phyloP scores from a whole-genome alignment of 1,140 invertebrate species.

The Bombus pascuorum region DNA sequence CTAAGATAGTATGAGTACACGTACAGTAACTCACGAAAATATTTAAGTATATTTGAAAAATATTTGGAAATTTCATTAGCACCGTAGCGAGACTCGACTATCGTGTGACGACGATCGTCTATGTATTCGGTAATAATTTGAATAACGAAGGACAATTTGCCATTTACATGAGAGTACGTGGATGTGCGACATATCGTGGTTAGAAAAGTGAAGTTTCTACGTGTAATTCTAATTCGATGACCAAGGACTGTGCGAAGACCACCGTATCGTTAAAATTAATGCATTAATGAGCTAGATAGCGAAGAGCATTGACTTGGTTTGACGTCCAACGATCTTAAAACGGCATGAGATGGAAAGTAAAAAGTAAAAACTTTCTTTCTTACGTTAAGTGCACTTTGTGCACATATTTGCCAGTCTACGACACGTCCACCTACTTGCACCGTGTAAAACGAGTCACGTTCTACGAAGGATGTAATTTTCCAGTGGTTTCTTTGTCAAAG shows the following conservation, averaged over 20 bases:
- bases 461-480: neutral
- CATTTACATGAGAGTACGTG: neutral
- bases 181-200: no score
- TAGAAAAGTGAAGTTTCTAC: neutral
- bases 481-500: no score
- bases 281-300: neutral
- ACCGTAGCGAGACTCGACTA: no score
- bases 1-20: no score
- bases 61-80: neutral
- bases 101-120: no score
- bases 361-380: conserved; percentile 18
- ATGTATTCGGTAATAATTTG: no score
- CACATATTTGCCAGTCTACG: neutral
- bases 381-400: neutral
- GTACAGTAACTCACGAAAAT: no score
- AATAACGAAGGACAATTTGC: no score
- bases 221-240: neutral
- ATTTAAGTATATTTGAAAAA: no score
- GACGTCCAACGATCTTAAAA: neutral
- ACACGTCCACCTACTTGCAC: neutral
- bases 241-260: neutral
- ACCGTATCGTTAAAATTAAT: neutral
- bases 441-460: neutral
- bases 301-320: no score
- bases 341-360: neutral